phyloP scores from a whole-genome alignment of 2,113 vertebrate genomes.

The Corythornis vintsioides region DNA sequence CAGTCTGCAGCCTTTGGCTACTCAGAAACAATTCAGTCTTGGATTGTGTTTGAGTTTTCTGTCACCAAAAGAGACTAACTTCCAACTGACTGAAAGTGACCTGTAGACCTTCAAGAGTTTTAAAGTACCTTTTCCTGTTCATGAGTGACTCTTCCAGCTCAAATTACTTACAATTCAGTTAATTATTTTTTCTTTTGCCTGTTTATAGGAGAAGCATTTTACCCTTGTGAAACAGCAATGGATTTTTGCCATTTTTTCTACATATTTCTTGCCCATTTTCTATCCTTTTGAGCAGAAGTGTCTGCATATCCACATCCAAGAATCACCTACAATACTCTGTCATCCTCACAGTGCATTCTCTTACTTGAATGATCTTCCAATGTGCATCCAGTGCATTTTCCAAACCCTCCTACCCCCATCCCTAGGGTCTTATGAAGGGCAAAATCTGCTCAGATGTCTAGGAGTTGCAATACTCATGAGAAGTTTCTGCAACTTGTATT shows the following conservation, averaged over 20 bases:
- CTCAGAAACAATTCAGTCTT: background rate
- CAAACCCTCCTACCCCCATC: background rate
- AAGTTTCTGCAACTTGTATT: background rate
- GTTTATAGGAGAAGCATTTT: background rate
- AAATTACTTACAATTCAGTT: background rate
- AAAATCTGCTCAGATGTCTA: background rate
- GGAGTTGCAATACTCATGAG: background rate
- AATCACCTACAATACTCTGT: accelerated
- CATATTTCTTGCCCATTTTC: background rate
- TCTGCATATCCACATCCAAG: background rate
- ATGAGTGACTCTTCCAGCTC: background rate
- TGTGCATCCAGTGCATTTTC: background rate
- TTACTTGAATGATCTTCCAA: background rate
- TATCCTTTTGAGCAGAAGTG: background rate
- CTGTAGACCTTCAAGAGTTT: background rate
- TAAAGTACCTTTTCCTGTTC: background rate
- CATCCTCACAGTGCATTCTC: background rate
- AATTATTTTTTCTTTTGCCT: background rate
- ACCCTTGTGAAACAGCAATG: background rate
- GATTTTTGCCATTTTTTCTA: background rate
- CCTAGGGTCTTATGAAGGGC: background rate
- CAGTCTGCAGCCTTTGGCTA: background rate
- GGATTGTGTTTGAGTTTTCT: background rate
- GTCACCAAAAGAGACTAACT: background rate
- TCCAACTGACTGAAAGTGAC: background rate